These are phyloP conservation scores for Anthopleura xanthogrammica DNA, from an alignment of 92 coral and sea anemone genomes.

Conservation along the genomic window DNA sequence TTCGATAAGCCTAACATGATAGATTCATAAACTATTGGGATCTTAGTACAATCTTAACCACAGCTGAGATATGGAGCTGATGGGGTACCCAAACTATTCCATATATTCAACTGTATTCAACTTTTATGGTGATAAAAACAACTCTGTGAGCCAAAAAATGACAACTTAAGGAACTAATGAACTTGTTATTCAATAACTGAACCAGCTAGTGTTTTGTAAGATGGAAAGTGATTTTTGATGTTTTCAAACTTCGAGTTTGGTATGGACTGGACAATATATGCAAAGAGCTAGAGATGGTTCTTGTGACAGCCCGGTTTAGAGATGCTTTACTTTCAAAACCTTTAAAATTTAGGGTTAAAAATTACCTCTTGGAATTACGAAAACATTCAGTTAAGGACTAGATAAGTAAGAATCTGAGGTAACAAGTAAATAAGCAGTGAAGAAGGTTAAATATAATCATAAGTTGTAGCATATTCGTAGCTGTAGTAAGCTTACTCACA, in stretches of 20 bases:
- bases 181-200: not conserved
- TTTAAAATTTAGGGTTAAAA: not conserved
- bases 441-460: not conserved
- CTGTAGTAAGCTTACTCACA: constrained; percentile 13
- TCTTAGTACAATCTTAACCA: not conserved
- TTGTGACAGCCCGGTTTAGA: not conserved
- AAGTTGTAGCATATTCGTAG: not conserved
- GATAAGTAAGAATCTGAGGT: not conserved
- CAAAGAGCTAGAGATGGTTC: too few species aligned
- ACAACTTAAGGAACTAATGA: not conserved
- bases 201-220: not conserved
- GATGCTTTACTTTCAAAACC: not conserved
- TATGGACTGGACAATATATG: not conserved
- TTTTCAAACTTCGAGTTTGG: not conserved
- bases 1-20: not conserved
- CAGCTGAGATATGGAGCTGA: not conserved
- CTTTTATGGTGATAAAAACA: not conserved
- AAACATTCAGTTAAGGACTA: not conserved
- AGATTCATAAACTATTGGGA: not conserved
- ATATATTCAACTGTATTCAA: not conserved
- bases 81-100: not conserved
- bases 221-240: not conserved
- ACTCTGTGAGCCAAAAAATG: not conserved
- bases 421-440: not conserved
- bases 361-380: not conserved